Evolutionary conservation across 2,888 invertebrate genomes (phyloP).

Genomic region (Perizoma affinitatum): DNA sequence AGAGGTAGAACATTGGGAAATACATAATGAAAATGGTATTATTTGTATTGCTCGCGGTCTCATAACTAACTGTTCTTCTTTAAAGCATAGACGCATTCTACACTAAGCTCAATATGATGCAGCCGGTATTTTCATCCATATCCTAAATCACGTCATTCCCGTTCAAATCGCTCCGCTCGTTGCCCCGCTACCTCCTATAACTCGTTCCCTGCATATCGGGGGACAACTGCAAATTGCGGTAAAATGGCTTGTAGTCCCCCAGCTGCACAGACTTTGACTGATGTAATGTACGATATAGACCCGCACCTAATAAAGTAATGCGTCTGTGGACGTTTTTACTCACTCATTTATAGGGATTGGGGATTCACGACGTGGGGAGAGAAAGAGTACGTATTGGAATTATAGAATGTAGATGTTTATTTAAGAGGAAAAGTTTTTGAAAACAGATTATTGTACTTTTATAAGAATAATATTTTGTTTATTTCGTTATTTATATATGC

Average conservation of each 20-base stretch:
- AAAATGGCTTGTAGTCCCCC: constrained; percentile 70
- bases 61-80: too few species aligned
- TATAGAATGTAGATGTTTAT: too few species aligned
- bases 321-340: constrained; percentile 41
- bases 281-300: constrained; percentile 57
- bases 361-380: constrained; percentile 8
- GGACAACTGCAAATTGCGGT: constrained; percentile 74
- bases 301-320: constrained; percentile 81
- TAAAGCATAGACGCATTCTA: too few species aligned
- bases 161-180: constrained; percentile 2
- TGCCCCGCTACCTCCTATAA: constrained; percentile 33
- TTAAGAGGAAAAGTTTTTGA: too few species aligned
- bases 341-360: constrained; percentile 22
- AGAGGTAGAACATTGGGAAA: too few species aligned
- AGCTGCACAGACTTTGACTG: constrained; percentile 72
- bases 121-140: too few species aligned
- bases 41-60: too few species aligned
- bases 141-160: neutral
- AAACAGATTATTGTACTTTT: too few species aligned
- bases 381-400: neutral
- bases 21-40: too few species aligned
- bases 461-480: too few species aligned
- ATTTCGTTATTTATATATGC: too few species aligned
- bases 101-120: too few species aligned
- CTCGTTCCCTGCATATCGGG: constrained; percentile 42